A percentile compares a stretch with the other conserved stretches of the same genome.
Conservation (phyloP, 2,113 vertebrate genomes). For the Mixornis gularis region DNA sequence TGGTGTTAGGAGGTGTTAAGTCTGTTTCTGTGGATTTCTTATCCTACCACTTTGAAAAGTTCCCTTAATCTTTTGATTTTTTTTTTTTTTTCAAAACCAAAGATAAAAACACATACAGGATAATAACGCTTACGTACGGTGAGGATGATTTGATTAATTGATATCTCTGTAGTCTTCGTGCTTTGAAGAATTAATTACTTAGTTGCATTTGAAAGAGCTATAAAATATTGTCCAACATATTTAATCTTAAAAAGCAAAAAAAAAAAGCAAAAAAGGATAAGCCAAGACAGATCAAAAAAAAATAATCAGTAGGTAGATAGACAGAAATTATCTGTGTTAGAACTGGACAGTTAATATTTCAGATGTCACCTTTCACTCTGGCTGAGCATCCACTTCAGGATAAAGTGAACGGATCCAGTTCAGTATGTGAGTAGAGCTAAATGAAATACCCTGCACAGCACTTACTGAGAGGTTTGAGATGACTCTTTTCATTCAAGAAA, state of each 20-base stretch:
- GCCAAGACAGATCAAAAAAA: neutral
- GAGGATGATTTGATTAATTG: neutral
- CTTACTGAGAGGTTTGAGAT: neutral
- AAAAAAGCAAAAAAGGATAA: neutral
- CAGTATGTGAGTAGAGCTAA: neutral
- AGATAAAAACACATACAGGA: neutral
- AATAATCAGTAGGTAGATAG: neutral
- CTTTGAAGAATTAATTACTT: constrained; percentile 7
- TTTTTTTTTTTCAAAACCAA: neutral
- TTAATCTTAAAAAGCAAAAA: neutral
- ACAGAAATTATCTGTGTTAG: neutral
- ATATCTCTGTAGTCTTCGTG: neutral
- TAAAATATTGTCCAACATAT: neutral
- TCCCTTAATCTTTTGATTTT: neutral
- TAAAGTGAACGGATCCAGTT: too few species aligned
- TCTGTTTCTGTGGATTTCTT: neutral
- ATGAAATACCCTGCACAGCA: neutral
- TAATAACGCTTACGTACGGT: neutral
- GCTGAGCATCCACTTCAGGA: neutral
- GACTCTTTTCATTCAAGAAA: neutral
- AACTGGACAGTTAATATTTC: neutral
- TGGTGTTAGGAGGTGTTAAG: neutral
- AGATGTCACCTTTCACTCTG: neutral
- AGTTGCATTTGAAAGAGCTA: neutral
- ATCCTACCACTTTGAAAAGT: neutral